Base-by-base conservation (phyloP, 2,797 vertebrate genomes). In the Acanthornis magna region DNA sequence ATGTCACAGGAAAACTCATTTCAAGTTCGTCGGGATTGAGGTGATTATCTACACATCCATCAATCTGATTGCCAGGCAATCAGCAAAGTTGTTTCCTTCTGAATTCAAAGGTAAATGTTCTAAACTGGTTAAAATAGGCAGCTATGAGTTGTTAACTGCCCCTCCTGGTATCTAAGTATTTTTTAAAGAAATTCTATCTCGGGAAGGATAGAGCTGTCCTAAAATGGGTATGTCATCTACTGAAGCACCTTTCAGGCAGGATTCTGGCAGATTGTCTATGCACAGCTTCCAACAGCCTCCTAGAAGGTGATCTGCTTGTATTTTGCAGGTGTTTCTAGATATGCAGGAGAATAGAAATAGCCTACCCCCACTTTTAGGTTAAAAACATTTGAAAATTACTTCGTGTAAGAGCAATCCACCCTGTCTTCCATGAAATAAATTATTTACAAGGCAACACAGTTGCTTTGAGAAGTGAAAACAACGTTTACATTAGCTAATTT, bases 21-120 rank as follows among this genome's bases (percentile, higher is more conserved):
- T 91, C 45, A 72, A 21, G n/a, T 88, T 92, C 61, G 23, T 71
- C 0, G 0, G 20, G 19, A 88, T 5, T 85, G 45, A 48, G 19
- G 30, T 89, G 45, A 93, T 93, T 93, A 94, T 29, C 50, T 68
- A 65, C 63, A 61, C 63, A 91, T 82, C 47, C 23, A 89, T 85
- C 82, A 85, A 83, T 40, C 45, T 76, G 40, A 85, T 42, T 71
- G 48, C 42, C 18, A 66, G 27, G 36, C 2, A 9, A 79, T 42
- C 4, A 4, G 29, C 30, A 70, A 61, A 89, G 22, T 55, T 88
- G 7, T 80, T 89, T 83, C 23, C 38, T 68, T 76, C 30, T 80
- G 36, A 94, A 47, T 80, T 91, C 45, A 77, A 66, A 76, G 17
- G 29, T 53, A 77, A 42, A 50, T 23, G 11, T 71, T 88, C 48